Conservation (phyloP, 2,797 vertebrate species). For the Danio albolineatus region DNA sequence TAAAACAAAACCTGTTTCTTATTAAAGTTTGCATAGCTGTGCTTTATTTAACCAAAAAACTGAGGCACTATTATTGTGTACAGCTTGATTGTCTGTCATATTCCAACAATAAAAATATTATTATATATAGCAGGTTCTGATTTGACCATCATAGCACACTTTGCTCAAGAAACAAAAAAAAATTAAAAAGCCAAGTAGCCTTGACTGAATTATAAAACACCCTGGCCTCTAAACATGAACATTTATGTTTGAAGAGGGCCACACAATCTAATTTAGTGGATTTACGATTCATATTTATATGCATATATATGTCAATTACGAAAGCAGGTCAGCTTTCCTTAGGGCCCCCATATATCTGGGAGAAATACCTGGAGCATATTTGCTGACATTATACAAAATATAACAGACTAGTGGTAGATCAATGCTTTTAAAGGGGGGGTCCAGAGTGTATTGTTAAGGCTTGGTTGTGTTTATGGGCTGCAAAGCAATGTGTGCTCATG, state of each 20-base stretch:
- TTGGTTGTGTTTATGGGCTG: no score
- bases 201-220: background rate
- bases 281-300: constrained; percentile 28
- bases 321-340: background rate
- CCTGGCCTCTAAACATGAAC: constrained; percentile 42
- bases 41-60: no score
- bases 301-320: background rate
- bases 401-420: background rate
- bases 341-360: background rate
- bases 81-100: background rate
- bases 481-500: no score
- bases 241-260: constrained; percentile 28
- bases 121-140: background rate
- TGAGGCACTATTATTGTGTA: background rate
- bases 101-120: background rate
- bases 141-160: background rate
- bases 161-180: background rate
- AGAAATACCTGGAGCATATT: constrained; percentile 8
- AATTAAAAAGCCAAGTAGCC: background rate
- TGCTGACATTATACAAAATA: constrained; percentile 19
- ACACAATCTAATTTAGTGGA: constrained; percentile 29
- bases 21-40: no score
- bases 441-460: no score
- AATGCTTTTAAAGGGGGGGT: no score
- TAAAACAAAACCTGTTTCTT: no score